Evolutionary conservation across 2,888 invertebrate genomes (phyloP), one percentile per base, ranked within the genome.

Genomic region (Oscheius sp.): DNA sequence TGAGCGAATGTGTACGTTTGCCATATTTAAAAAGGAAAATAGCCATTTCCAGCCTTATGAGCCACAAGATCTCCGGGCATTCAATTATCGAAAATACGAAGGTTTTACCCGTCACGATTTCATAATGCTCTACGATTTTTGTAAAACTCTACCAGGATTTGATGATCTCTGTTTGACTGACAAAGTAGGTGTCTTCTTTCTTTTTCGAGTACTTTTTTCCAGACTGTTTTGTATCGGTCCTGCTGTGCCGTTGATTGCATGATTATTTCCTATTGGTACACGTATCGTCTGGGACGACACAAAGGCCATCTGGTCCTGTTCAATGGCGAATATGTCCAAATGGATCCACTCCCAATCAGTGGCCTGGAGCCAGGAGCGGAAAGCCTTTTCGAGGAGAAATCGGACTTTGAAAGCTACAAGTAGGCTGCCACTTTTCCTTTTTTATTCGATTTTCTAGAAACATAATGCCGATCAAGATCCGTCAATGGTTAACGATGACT

Each of bases 261-360:
- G 77, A 61, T 82, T 1, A 75, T 72, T n/a, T 76, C 76, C n/a
- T 80, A 80, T 1, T 82, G 80, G 68, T 82, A 80, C 56, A 82
- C 77, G 0, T 77, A 75, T 55, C 72, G 76, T 59, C 73, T 72
- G 46, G 75, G 72, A 1, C 21, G 18, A 21, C 16, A 73, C 7
- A 74, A 78, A 9, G 59, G 69, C 23, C 59, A 49, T 46, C 61
- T 77, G 12, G 73, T 78, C 25, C 68, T 77, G 2, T 80, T 77
- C 69, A 80, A 80, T 21, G 80, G 77, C 5, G 77, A 80, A 25
- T 80, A 72, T 27, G 72, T 82, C 9, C 55, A 69, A 18, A 79
- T 82, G 77, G 71, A 80, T 46, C 78, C 80, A 9, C 41, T 61
- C 0, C 82, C 82, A 16, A 53, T 77, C 18, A 46, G 66, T n/a